Percentiles rank a stretch among this genome's conserved stretches.
Evolutionary conservation across 2,888 invertebrate genomes (phyloP).

Genomic region (Dynastes tityus): DNA sequence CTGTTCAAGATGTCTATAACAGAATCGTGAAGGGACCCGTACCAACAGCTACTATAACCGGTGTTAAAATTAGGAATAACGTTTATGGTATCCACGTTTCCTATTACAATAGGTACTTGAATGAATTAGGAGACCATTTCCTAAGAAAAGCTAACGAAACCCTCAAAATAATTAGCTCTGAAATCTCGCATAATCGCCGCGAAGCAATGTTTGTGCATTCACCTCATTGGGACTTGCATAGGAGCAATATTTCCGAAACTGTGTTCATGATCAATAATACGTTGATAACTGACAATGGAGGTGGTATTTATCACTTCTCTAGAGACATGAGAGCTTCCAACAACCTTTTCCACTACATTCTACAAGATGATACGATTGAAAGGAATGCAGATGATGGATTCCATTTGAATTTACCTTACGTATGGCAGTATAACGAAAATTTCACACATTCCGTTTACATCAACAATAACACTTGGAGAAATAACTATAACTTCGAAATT

Average conservation of each 20-base stretch:
- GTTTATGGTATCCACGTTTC: constrained; percentile 85
- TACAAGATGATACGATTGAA: constrained; percentile 90
- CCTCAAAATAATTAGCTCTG: constrained; percentile 84
- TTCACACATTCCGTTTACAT: constrained; percentile 93
- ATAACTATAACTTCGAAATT: constrained; percentile 89
- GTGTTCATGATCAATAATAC: constrained; percentile 91
- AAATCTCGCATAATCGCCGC: constrained; percentile 84
- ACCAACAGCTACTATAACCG: constrained; percentile 81
- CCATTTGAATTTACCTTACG: constrained; percentile 91
- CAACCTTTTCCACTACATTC: constrained; percentile 95
- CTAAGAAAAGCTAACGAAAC: constrained; percentile 91
- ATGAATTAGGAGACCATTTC: constrained; percentile 89
- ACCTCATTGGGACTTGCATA: constrained; percentile 89
- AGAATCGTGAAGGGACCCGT: constrained; percentile 85
- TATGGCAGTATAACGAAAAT: constrained; percentile 96
- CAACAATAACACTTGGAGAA: constrained; percentile 89
- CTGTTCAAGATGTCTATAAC: constrained; percentile 81
- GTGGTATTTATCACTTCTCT: constrained; percentile 91
- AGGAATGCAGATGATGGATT: constrained; percentile 91
- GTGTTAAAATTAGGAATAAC: constrained; percentile 86
- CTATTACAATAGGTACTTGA: constrained; percentile 91
- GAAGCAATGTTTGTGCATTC: constrained; percentile 89
- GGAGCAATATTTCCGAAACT: constrained; percentile 91
- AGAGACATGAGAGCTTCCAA: constrained; percentile 96
- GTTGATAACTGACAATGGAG: constrained; percentile 89